Percentiles rank a stretch among this genome's conserved stretches.
Evolutionary conservation across 2,797 vertebrate species (phyloP).

Genomic region (Dermochelys coriacea): DNA sequence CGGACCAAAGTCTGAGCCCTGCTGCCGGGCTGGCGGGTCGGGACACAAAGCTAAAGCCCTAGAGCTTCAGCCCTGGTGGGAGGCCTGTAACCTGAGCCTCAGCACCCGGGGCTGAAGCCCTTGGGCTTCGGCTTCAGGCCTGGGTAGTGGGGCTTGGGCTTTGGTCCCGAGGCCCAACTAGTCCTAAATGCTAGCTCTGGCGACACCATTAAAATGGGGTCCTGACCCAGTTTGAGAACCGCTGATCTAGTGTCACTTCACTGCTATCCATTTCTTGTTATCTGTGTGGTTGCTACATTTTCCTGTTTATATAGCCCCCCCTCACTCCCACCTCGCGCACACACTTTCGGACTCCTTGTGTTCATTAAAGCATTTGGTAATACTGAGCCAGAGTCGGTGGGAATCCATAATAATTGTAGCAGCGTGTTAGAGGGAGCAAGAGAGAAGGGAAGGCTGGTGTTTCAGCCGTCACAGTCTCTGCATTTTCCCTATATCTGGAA

Average conservation of each 20-base stretch:
- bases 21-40: too few species aligned
- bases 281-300: accelerated
- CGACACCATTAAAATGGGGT: too few species aligned
- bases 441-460: background rate
- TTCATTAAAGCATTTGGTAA: background rate
- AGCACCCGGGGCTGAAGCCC: too few species aligned
- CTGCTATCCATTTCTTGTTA: background rate
- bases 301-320: background rate
- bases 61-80: too few species aligned
- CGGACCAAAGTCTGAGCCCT: too few species aligned
- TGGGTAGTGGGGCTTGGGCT: too few species aligned
- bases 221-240: too few species aligned
- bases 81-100: too few species aligned
- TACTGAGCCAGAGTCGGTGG: background rate
- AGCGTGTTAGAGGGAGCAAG: background rate
- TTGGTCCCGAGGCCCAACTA: too few species aligned
- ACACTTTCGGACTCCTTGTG: background rate
- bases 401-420: constrained; percentile 21
- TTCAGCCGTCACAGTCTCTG: background rate
- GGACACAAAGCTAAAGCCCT: too few species aligned
- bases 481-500: constrained; percentile 45
- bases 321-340: background rate
- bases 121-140: too few species aligned
- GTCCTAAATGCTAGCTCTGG: too few species aligned
- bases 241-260: background rate